A percentile compares a stretch with the other conserved stretches of the same genome.
Conservation (phyloP, 2,113 vertebrate species). For the Dicentrarchus labrax region DNA sequence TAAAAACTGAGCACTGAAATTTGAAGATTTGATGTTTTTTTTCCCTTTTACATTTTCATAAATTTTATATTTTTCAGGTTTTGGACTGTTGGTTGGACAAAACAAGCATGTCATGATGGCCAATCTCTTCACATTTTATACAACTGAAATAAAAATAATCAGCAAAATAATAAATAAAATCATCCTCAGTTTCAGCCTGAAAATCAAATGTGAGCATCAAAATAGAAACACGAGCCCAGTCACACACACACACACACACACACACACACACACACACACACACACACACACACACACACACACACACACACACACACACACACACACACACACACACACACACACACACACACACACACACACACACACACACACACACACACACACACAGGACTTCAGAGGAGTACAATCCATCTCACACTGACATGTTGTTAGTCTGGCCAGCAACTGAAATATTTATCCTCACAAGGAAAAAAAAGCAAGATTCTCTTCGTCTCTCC, state of each 20-base stretch:
- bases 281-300: too few relatives aligned
- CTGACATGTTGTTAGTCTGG: slow-evolving; percentile 10
- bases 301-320: too few relatives aligned
- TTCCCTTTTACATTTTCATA: background rate
- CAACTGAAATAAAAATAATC: too few relatives aligned
- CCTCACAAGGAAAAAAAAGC: background rate
- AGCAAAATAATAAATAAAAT: too few relatives aligned
- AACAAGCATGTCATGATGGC: background rate
- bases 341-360: slow-evolving; percentile 7
- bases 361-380: too few relatives aligned
- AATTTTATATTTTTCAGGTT: background rate
- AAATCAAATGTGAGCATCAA: background rate
- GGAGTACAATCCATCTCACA: slow-evolving; percentile 3
- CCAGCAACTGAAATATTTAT: slow-evolving; percentile 48
- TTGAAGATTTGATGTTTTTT: background rate
- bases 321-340: slow-evolving; percentile 1
- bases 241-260: too few relatives aligned
- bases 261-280: too few relatives aligned
- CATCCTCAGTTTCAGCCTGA: background rate
- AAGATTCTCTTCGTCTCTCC: slow-evolving; percentile 1
- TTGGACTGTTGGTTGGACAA: too few relatives aligned
- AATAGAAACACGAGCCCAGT: background rate
- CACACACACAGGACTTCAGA: background rate
- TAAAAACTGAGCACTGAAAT: background rate
- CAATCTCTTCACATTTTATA: background rate